Evolutionary conservation across 2,888 invertebrate genomes (phyloP).

Genomic region (Meta bourneti): DNA sequence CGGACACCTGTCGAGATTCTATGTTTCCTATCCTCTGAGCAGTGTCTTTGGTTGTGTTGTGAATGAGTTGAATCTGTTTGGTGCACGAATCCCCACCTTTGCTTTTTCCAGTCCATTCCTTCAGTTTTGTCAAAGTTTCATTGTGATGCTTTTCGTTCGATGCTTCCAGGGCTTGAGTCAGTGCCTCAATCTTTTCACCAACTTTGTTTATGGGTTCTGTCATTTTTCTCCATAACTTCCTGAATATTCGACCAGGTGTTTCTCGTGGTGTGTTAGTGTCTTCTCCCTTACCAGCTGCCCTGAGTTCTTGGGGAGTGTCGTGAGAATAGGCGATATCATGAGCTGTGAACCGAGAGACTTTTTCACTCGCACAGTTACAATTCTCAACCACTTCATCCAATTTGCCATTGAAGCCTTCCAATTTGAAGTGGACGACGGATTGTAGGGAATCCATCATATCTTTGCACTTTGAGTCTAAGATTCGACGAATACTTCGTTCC

Average conservation of each 20-base stretch:
- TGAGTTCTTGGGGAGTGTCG: conserved; percentile 53
- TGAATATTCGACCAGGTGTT: conserved; percentile 73
- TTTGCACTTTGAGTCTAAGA: conserved; percentile 64
- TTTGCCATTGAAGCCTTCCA: conserved; percentile 48
- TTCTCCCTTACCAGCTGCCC: conserved; percentile 46
- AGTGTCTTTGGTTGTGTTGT: conserved; percentile 63
- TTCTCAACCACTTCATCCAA: conserved; percentile 44
- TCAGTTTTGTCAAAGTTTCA: conserved; percentile 50
- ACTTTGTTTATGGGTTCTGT: conserved; percentile 75
- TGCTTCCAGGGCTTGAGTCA: conserved; percentile 51
- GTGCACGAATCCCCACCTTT: conserved; percentile 63
- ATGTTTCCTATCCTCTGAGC: conserved; percentile 55
- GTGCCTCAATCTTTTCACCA: conserved; percentile 67
- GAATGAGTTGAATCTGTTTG: conserved; percentile 48
- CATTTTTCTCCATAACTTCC: conserved; percentile 75
- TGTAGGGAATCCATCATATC: conserved; percentile 60
- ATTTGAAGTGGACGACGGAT: conserved; percentile 49
- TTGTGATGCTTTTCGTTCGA: conserved; percentile 52
- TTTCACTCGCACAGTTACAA: conserved; percentile 33
- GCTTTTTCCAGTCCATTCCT: conserved; percentile 43
- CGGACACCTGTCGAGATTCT: conserved; percentile 55
- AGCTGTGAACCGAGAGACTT: conserved; percentile 16
- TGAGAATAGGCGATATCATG: conserved; percentile 70
- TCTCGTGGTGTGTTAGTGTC: conserved; percentile 40
- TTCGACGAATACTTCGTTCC: conserved; percentile 49